These are phyloP conservation scores for Eleutherodactylus coqui DNA, from an alignment of 2,797 vertebrate species.

Conservation along the genomic window DNA sequence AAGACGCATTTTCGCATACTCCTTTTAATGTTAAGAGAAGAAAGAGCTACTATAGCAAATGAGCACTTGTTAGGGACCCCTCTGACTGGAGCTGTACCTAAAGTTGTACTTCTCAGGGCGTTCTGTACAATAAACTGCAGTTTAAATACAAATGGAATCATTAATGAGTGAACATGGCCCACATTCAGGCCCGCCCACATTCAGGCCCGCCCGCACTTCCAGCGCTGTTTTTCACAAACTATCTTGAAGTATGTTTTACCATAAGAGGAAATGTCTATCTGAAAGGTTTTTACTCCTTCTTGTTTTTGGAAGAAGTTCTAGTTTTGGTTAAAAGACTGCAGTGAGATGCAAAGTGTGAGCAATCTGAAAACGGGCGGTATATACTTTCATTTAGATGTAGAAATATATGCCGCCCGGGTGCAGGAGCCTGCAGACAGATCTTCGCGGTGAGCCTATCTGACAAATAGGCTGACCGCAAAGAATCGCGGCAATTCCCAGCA, in stretches of 20 bases:
- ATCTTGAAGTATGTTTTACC: neutral
- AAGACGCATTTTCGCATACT: neutral
- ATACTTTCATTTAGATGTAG: neutral
- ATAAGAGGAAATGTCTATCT: neutral
- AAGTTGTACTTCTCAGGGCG: too few species aligned
- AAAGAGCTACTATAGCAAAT: neutral
- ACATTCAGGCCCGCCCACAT: neutral
- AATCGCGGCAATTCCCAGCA: too few species aligned
- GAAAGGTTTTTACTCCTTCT: neutral
- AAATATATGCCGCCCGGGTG: conserved; percentile 5
- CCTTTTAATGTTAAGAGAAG: neutral
- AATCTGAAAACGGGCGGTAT: neutral
- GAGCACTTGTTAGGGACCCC: neutral
- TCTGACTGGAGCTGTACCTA: neutral
- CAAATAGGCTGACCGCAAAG: too few species aligned
- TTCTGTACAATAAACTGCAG: too few species aligned
- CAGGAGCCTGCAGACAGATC: too few species aligned
- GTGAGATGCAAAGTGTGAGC: neutral
- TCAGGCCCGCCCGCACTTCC: too few species aligned
- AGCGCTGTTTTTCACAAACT: too few species aligned
- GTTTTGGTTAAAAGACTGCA: neutral
- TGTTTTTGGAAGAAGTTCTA: neutral
- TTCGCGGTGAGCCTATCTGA: too few species aligned
- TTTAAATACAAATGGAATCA: neutral
- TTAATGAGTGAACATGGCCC: neutral